Percentiles rank a stretch among this genome's conserved stretches.
These are phyloP conservation scores for Listronotus oregonensis DNA, from an alignment of 1,140 invertebrate species.

Conservation along the genomic window DNA sequence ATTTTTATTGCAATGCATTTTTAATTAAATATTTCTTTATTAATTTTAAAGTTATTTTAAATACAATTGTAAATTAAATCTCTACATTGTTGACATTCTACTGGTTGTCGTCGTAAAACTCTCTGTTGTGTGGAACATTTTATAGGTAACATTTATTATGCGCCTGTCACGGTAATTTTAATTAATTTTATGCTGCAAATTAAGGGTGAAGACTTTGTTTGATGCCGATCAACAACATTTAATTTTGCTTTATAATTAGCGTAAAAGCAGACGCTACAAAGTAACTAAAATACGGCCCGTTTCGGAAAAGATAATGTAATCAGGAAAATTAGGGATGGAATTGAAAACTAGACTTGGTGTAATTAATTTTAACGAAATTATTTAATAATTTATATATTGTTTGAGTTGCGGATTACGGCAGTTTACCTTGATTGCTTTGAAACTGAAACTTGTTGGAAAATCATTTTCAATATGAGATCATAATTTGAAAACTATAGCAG, in stretches of 20 bases:
- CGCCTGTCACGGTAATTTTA: slow-evolving; percentile 12
- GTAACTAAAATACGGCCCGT: slow-evolving; percentile 1
- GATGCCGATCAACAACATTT: slow-evolving; percentile 18
- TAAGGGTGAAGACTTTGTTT: slow-evolving; percentile 14
- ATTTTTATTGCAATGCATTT: too few relatives aligned
- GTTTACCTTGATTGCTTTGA: slow-evolving; percentile 4
- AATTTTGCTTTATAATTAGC: slow-evolving; percentile 20
- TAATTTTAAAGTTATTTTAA: too few relatives aligned
- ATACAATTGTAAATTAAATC: too few relatives aligned
- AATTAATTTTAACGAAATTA: slow-evolving; percentile 22
- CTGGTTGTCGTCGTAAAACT: too few relatives aligned
- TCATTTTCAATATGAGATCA: not conserved
- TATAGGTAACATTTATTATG: too few relatives aligned
- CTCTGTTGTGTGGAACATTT: too few relatives aligned
- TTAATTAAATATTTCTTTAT: too few relatives aligned
- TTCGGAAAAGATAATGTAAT: slow-evolving; percentile 15
- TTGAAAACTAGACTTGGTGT: slow-evolving; percentile 14
- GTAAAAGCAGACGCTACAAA: slow-evolving; percentile 9
- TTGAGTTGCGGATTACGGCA: not conserved
- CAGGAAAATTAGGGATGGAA: slow-evolving; percentile 1
- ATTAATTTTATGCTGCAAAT: slow-evolving; percentile 12
- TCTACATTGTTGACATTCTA: too few relatives aligned
- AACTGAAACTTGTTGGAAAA: not conserved
- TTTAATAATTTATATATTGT: slow-evolving; percentile 11
- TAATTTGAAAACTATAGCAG: too few relatives aligned